Percentiles rank a stretch among this genome's conserved stretches.
Conservation (phyloP, 2,888 invertebrate species). For the Coremacera marginata region DNA sequence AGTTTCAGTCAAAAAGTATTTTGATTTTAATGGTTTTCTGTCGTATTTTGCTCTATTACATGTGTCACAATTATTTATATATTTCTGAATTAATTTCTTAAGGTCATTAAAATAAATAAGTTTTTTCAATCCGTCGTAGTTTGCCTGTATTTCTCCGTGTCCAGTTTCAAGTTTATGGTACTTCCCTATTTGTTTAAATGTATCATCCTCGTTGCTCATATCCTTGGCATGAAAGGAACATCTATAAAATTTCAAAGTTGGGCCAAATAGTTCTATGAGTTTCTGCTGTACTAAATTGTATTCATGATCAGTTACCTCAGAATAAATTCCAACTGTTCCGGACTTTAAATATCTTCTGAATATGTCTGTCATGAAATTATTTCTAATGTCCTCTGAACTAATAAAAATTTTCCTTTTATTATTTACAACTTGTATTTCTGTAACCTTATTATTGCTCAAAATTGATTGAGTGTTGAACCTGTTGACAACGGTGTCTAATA, state of each 20-base stretch:
- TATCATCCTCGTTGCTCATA: not conserved
- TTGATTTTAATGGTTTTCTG: constrained; percentile 39
- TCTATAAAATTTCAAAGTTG: not conserved
- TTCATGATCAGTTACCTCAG: not conserved
- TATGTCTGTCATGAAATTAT: not conserved
- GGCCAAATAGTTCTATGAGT: not conserved
- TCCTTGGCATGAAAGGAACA: constrained; percentile 29
- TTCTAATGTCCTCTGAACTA: not conserved
- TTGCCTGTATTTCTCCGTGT: constrained; percentile 39
- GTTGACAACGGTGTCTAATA: too few relatives aligned
- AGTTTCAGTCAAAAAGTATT: too few relatives aligned
- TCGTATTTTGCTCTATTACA: constrained; percentile 47
- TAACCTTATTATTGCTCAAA: too few relatives aligned
- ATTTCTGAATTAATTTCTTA: constrained; percentile 35
- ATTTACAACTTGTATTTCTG: not conserved
- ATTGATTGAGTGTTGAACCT: too few relatives aligned
- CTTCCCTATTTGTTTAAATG: constrained; percentile 36
- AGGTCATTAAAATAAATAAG: constrained; percentile 31
- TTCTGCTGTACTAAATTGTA: not conserved
- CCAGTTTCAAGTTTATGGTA: constrained; percentile 41
- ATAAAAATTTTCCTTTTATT: not conserved
- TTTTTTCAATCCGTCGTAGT: constrained; percentile 34
- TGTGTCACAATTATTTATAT: too few relatives aligned
- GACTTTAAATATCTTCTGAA: not conserved
- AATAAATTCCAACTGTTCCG: not conserved